Conservation (phyloP, 2,888 invertebrate genomes). For the Microctonus aethiopoides region DNA sequence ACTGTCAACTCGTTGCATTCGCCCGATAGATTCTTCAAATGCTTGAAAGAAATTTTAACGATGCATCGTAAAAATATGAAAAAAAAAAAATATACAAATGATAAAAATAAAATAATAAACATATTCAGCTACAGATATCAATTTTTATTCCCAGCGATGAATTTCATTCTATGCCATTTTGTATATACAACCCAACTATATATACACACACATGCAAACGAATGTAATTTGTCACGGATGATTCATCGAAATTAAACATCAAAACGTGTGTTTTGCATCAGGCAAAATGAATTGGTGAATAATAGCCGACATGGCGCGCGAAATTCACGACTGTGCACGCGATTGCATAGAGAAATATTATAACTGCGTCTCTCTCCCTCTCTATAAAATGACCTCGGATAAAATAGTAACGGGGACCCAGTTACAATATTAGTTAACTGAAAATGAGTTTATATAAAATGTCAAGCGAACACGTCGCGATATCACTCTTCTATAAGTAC, state of each 20-base stretch:
- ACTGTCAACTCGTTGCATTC: background rate
- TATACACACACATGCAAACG: background rate
- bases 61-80: background rate
- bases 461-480: no score
- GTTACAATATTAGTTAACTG: slow-evolving; percentile 35
- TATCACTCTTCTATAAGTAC: no score
- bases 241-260: background rate
- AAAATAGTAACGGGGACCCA: slow-evolving; percentile 35
- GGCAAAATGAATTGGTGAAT: background rate
- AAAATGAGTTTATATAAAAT: slow-evolving; percentile 33
- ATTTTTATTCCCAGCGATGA: background rate
- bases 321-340: background rate
- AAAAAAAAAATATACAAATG: background rate
- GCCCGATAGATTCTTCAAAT: background rate
- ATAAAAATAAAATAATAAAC: background rate
- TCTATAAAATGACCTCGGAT: slow-evolving; percentile 27
- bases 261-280: background rate
- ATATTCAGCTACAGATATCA: background rate
- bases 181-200: background rate
- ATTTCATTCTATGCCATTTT: background rate
- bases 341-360: slow-evolving; percentile 11
- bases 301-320: background rate
- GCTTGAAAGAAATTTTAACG: background rate
- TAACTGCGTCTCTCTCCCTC: slow-evolving; percentile 13
- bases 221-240: background rate